Conservation (phyloP, 2,113 vertebrate genomes). For the Emydura subglobosa region DNA sequence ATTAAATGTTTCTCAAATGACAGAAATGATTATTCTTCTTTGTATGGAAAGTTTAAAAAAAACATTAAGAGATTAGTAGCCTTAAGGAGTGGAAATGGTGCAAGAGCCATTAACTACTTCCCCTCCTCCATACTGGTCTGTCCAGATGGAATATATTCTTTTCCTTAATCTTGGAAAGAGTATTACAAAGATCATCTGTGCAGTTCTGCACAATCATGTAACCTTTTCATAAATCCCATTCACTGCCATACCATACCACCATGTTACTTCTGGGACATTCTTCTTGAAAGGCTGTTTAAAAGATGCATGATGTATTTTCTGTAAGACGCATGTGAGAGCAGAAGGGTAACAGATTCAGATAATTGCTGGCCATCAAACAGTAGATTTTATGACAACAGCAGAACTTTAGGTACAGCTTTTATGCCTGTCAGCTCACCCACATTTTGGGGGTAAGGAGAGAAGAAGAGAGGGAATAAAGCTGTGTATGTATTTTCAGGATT, state of each 20-base stretch:
- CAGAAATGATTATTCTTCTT: not conserved
- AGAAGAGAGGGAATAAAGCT: not conserved
- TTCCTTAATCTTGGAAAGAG: not conserved
- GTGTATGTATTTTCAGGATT: not conserved
- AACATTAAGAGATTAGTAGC: not conserved
- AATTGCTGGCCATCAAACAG: fast-evolving
- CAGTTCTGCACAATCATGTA: fast-evolving
- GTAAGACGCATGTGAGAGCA: not conserved
- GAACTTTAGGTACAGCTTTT: not conserved
- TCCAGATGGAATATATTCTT: fast-evolving
- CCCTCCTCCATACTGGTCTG: fast-evolving
- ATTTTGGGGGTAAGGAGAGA: fast-evolving
- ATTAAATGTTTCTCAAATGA: not conserved
- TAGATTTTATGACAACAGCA: not conserved
- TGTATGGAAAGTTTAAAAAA: not conserved
- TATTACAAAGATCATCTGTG: fast-evolving
- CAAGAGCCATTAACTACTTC: not conserved
- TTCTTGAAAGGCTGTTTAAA: fast-evolving
- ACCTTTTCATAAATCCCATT: not conserved
- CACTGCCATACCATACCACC: not conserved
- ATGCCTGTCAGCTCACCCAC: not conserved
- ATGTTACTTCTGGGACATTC: fast-evolving
- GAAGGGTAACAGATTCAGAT: not conserved
- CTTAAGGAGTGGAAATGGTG: not conserved
- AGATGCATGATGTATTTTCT: fast-evolving